Conservation (phyloP, 1,140 invertebrate genomes). For the Panagrolaimus sp. region DNA sequence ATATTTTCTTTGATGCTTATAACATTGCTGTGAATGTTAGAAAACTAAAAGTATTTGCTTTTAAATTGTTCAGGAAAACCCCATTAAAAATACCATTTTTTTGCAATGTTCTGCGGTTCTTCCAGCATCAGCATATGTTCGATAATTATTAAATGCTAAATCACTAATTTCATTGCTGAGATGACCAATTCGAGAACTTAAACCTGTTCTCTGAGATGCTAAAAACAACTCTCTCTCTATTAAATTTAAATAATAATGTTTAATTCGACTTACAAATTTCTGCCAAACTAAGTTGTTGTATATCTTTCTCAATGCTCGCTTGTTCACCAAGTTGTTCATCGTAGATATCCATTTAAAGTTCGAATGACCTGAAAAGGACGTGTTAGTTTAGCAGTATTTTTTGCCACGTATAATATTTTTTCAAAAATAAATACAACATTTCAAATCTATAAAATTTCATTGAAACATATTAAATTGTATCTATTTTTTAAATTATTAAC, state of each 20-base stretch:
- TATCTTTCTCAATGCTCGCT: constrained; percentile 26
- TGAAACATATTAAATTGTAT: too few relatives aligned
- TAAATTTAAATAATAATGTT: neutral
- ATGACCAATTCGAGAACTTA: constrained; percentile 35
- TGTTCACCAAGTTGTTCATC: constrained; percentile 12
- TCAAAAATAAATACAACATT: too few relatives aligned
- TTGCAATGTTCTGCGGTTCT: constrained; percentile 57
- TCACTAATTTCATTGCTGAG: constrained; percentile 50
- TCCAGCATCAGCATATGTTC: constrained; percentile 59
- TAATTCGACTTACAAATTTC: constrained; percentile 30
- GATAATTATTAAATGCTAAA: constrained; percentile 58
- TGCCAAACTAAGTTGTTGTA: constrained; percentile 25
- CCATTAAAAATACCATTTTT: constrained; percentile 45
- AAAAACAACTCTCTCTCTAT: constrained; percentile 18
- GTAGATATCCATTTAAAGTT: neutral
- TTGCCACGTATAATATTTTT: too few relatives aligned
- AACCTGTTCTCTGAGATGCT: constrained; percentile 27
- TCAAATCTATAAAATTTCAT: too few relatives aligned
- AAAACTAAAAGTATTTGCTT: constrained; percentile 32
- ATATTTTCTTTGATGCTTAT: constrained; percentile 26
- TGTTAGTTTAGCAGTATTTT: too few relatives aligned
- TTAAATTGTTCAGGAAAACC: neutral
- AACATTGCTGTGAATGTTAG: constrained; percentile 44
- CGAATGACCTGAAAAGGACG: too few relatives aligned
- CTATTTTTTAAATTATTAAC: too few relatives aligned